Base-by-base conservation (phyloP, 2,113 vertebrate species). In the Oncorhynchus gorbuscha region DNA sequence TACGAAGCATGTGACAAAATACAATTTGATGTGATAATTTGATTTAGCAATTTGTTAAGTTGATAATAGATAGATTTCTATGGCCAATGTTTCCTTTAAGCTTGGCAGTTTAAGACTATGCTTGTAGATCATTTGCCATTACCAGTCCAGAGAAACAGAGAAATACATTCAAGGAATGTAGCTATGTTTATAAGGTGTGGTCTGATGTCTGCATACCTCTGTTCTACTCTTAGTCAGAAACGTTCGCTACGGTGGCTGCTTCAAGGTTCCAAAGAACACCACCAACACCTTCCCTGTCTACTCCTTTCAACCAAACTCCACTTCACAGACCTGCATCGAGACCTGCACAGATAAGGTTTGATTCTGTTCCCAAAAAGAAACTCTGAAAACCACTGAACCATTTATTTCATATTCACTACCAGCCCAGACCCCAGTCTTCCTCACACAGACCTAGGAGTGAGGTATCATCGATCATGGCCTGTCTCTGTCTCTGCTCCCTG, bases 331-430 rank as follows among this genome's bases (percentile, higher is more conserved):
- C 80, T 99, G 97, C 92, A 94, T 96, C 0, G 95, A 96, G 91
- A 95, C 94, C 83, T 99, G 97, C 91, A 96, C 96, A 69, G 93
- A 96, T 88, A 96, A 98, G 94, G 97, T 99, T 94, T 91, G 95
- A 12, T 32, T n/a, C 5, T 13, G 32, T 39, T 67, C 74, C 26
- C 24, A 4, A 73, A 77, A 28, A 72, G 32, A 5, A n/a, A 49
- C 48, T 5, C 20, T 49, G 39, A 55, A 26, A 30, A 24, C 39
- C 26, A 67, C 20, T 58, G 49, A 84, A 82, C 71, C 77, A 28
- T 78, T 75, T 35, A 76, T 58, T 64, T 49, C 73, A 22, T 76
- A 18, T 61, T 72, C 49, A 73, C 71, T 62, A 26, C 32, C 1
- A 55, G 51, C 51, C 51, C 51, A 55, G 51, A 55, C 22, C 3